These are phyloP conservation scores for Goniozus legneri DNA, from an alignment of 1,140 invertebrate genomes.

Conservation along the genomic window DNA sequence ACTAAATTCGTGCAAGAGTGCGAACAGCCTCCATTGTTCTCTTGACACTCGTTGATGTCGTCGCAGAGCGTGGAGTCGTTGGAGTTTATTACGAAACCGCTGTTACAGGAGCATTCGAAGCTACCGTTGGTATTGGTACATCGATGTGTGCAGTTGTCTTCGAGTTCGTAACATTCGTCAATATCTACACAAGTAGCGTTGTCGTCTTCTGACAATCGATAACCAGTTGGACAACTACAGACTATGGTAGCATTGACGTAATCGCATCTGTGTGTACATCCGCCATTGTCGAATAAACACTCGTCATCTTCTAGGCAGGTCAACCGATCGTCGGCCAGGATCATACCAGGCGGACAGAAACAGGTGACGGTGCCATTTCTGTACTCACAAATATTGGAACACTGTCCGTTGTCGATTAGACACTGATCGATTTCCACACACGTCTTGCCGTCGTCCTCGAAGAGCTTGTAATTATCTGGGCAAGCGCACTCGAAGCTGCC, in stretches of 20 bases:
- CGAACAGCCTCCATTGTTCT: constrained; percentile 57
- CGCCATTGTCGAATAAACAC: constrained; percentile 67
- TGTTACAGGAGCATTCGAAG: constrained; percentile 72
- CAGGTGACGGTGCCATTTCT: constrained; percentile 55
- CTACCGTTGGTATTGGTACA: constrained; percentile 73
- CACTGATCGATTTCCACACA: constrained; percentile 64
- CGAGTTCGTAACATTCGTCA: constrained; percentile 56
- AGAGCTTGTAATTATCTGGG: constrained; percentile 44
- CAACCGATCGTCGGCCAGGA: constrained; percentile 46
- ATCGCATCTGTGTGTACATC: constrained; percentile 37
- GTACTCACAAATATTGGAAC: constrained; percentile 53
- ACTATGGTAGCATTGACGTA: constrained; percentile 27
- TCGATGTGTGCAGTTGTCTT: constrained; percentile 52
- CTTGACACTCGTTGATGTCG: constrained; percentile 54
- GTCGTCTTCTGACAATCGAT: constrained; percentile 29
- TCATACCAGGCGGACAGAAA: constrained; percentile 69
- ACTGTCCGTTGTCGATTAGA: constrained; percentile 54
- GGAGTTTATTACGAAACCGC: constrained; percentile 59
- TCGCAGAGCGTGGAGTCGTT: constrained; percentile 27
- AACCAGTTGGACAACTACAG: constrained; percentile 52
- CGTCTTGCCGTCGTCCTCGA: constrained; percentile 52
- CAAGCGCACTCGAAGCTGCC: constrained; percentile 59
- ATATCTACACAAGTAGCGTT: constrained; percentile 49
- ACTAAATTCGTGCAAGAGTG: constrained; percentile 57
- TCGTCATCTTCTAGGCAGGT: constrained; percentile 62